Conservation (phyloP, 2,797 vertebrate species). For the Craterocephalus amniculus region DNA sequence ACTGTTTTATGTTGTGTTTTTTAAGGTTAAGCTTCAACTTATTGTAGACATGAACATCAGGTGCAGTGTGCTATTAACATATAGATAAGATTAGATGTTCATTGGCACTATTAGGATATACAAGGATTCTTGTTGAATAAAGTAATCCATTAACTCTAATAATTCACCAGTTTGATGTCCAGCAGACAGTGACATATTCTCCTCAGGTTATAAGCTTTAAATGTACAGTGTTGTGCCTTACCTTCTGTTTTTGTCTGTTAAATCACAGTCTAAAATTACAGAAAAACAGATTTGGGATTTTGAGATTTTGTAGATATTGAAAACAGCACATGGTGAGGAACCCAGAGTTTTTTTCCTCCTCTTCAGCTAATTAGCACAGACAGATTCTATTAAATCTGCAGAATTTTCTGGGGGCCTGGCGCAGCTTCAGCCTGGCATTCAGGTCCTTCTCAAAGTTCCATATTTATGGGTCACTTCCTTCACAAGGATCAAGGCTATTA, state of each 20-base stretch:
- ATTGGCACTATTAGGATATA: not conserved
- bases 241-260: not conserved
- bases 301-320: not conserved
- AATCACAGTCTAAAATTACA: not conserved
- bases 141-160: not conserved
- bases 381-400: not conserved
- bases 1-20: not conserved
- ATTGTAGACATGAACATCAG: conserved; percentile 8
- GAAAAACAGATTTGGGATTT: not conserved
- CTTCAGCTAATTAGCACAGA: not conserved
- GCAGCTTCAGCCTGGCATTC: not conserved
- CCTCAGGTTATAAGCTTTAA: not conserved
- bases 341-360: not conserved
- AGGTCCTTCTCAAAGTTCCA: conserved; percentile 1
- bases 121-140: not conserved
- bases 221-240: not conserved
- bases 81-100: not conserved
- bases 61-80: not conserved
- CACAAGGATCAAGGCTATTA: not conserved
- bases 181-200: not conserved
- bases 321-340: not conserved
- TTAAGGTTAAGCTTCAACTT: not conserved
- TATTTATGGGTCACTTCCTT: not conserved
- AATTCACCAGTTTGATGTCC: not conserved
- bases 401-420: not conserved